Evolutionary conservation across 2,113 vertebrate genomes (phyloP).

Genomic region (Megatriorchis doriae): DNA sequence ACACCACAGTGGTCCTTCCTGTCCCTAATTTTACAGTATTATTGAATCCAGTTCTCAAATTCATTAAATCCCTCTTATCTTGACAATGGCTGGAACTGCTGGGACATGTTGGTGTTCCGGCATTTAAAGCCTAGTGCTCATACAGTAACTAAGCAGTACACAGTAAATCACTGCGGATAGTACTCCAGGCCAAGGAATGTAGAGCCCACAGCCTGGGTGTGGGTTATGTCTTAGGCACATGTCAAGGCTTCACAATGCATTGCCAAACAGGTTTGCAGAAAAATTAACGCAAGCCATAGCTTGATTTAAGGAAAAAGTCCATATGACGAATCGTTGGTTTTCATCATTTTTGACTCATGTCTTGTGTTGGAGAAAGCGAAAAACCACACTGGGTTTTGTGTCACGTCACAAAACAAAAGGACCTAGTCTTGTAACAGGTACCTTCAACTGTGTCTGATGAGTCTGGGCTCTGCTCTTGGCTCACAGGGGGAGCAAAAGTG

Average conservation of each 20-base stretch:
- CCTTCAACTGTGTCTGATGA: neutral
- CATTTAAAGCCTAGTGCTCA: neutral
- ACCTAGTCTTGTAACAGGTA: neutral
- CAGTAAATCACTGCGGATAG: neutral
- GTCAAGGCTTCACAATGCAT: neutral
- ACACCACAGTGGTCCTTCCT: neutral
- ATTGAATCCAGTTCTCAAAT: neutral
- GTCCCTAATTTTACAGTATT: neutral
- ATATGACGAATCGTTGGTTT: neutral
- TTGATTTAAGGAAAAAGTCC: neutral
- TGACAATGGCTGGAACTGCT: neutral
- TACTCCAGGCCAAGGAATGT: neutral
- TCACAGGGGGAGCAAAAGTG: rapidly evolving
- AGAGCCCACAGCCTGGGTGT: neutral
- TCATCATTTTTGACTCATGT: neutral
- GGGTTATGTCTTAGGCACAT: neutral
- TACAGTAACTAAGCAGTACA: neutral
- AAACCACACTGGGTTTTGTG: neutral
- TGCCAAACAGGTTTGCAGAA: neutral
- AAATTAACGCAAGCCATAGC: neutral
- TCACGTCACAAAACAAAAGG: neutral
- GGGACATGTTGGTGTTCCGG: rapidly evolving
- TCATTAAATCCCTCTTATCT: neutral
- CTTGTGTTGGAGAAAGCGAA: neutral
- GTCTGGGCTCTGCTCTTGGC: neutral